Evolutionary conservation across 2,888 invertebrate species (phyloP).

Genomic region (Deilephila porcellus): DNA sequence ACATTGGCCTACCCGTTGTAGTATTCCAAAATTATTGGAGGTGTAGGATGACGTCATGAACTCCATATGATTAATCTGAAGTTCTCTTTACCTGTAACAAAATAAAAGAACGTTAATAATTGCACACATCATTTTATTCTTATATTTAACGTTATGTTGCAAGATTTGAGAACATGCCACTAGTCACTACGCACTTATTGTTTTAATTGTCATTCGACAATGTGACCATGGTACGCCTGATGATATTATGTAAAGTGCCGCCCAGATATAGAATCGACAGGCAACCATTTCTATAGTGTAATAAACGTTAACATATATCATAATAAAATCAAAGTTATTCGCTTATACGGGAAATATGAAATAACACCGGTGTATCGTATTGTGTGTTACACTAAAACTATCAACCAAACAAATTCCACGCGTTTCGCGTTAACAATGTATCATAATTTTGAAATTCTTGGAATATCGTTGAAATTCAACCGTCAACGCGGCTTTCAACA

Average conservation of each 20-base stretch:
- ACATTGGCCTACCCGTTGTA: background rate
- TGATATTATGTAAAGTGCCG: too few species aligned
- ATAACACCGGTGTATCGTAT: background rate
- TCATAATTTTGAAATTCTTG: constrained; percentile 6
- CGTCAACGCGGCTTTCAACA: background rate
- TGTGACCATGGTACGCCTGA: too few species aligned
- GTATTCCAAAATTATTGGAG: background rate
- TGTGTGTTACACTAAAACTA: constrained; percentile 7
- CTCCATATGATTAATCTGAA: too few species aligned
- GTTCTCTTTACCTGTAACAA: constrained; percentile 50
- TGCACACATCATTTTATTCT: too few species aligned
- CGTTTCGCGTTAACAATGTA: constrained; percentile 18
- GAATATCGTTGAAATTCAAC: background rate
- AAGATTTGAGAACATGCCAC: too few species aligned
- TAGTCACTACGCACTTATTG: too few species aligned
- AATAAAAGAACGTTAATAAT: constrained; percentile 27
- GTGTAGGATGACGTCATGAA: too few species aligned
- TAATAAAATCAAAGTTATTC: background rate
- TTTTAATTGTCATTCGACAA: too few species aligned
- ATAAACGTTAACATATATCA: background rate
- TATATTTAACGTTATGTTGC: background rate
- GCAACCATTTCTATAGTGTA: too few species aligned
- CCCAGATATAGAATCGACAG: too few species aligned
- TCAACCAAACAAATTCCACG: constrained; percentile 18
- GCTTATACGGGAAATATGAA: background rate